Conservation (phyloP, 2,113 vertebrate genomes). For the Synchiropus splendidus region DNA sequence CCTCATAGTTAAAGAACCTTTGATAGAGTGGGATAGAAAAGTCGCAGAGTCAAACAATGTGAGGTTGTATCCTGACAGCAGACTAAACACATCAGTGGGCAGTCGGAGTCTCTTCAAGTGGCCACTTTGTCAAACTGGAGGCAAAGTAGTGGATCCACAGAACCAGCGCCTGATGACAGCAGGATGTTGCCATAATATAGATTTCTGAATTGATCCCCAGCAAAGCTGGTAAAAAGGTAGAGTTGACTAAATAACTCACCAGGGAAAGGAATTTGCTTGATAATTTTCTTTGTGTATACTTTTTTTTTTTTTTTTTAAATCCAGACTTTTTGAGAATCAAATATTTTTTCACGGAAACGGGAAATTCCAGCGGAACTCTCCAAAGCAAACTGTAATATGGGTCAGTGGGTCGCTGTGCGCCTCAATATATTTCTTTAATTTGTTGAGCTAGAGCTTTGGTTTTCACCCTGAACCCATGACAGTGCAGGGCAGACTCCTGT, state of each 20-base stretch:
- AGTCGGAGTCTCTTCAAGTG: slow-evolving; percentile 1
- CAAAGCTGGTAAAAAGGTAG: too few species aligned
- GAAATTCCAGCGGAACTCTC: slow-evolving; percentile 9
- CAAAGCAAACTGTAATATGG: slow-evolving; percentile 2
- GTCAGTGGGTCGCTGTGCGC: slow-evolving; percentile 4
- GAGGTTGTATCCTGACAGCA: background rate
- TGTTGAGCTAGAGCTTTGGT: too few species aligned
- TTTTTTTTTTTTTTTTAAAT: slow-evolving; percentile 14
- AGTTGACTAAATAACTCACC: too few species aligned
- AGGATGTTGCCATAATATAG: too few species aligned
- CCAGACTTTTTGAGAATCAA: background rate
- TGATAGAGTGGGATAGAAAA: too few species aligned
- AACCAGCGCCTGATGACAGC: too few species aligned
- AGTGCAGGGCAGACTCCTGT: too few species aligned
- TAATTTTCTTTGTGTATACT: slow-evolving; percentile 13
- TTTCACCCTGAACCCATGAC: too few species aligned
- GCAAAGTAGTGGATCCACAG: slow-evolving; percentile 2
- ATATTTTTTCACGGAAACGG: background rate
- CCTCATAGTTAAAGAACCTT: too few species aligned
- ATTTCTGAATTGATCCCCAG: too few species aligned
- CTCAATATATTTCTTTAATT: too few species aligned
- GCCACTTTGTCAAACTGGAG: slow-evolving; percentile 4
- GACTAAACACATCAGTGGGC: slow-evolving; percentile 11
- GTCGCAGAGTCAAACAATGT: too few species aligned
- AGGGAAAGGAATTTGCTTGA: background rate